phyloP scores from a whole-genome alignment of 37 sponge, comb jelly and placozoan genomes.

The Axinella damicornis region DNA sequence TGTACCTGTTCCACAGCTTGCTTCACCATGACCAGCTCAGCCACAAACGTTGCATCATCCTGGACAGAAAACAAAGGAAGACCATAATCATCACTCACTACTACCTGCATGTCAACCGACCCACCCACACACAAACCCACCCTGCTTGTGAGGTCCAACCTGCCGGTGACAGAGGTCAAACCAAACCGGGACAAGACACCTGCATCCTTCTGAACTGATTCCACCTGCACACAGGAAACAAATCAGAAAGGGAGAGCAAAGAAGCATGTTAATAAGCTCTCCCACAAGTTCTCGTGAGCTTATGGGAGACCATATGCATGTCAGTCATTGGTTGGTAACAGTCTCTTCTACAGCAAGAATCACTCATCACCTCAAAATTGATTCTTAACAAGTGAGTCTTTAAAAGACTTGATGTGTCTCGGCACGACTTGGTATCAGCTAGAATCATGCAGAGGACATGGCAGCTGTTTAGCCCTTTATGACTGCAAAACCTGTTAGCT shows the following conservation, averaged over 20 bases:
- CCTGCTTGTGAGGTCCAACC: conserved; percentile 37
- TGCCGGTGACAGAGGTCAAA: conserved; percentile 15
- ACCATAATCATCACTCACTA: not conserved
- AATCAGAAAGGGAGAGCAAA: not conserved
- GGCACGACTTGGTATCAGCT: too few species aligned
- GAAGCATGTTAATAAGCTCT: not conserved
- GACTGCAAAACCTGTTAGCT: too few species aligned
- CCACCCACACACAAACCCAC: not conserved
- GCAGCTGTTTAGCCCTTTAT: too few species aligned
- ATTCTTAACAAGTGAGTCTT: too few species aligned
- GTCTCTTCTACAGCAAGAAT: too few species aligned
- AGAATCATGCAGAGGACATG: too few species aligned
- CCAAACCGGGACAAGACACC: conserved; percentile 25
- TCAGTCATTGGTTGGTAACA: too few species aligned
- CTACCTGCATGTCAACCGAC: not conserved
- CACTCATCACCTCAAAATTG: too few species aligned
- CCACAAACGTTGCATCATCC: conserved; percentile 42
- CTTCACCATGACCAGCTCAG: conserved; percentile 54
- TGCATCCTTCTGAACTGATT: not conserved
- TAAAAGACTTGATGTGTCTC: too few species aligned
- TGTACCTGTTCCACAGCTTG: conserved; percentile 44
- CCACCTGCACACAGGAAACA: conserved; percentile 3
- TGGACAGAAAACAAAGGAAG: not conserved
- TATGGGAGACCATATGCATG: not conserved
- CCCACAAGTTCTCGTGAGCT: not conserved